Evolutionary conservation across 2,113 vertebrate species (phyloP).

Genomic region (Sterrhoptilus dennistouni): DNA sequence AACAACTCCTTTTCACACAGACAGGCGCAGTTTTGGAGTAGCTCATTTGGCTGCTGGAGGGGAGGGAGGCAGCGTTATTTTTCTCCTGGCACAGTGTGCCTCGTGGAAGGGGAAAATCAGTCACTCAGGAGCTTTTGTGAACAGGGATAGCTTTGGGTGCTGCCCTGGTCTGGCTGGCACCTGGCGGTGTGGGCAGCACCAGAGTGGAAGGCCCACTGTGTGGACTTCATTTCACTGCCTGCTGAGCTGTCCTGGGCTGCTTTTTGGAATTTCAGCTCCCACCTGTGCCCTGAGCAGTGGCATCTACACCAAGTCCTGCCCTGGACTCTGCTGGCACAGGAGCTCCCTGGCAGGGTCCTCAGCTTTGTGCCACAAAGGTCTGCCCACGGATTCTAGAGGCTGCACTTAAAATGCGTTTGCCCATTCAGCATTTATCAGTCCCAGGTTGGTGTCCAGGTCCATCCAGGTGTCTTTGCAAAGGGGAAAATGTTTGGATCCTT

Average conservation of each 20-base stretch:
- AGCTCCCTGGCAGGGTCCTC: not conserved
- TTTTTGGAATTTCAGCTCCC: not conserved
- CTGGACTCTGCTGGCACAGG: not conserved
- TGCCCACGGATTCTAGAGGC: not conserved
- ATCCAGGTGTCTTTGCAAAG: not conserved
- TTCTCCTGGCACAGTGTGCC: not conserved
- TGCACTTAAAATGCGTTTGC: not conserved
- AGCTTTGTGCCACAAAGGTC: not conserved
- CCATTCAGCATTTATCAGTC: not conserved
- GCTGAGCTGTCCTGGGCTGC: not conserved
- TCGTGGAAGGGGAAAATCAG: not conserved
- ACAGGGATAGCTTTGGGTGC: not conserved
- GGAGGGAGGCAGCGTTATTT: accelerated
- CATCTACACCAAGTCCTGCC: not conserved
- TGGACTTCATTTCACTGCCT: not conserved
- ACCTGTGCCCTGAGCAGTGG: not conserved
- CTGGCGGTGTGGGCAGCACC: not conserved
- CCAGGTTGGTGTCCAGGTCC: not conserved
- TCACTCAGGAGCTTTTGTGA: not conserved
- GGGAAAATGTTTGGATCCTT: not conserved
- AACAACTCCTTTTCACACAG: not conserved
- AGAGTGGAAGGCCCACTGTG: not conserved
- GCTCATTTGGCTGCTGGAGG: not conserved
- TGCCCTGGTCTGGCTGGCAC: not conserved
- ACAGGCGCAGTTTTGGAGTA: accelerated